A percentile compares a stretch with the other conserved stretches of the same genome.
phyloP scores from a whole-genome alignment of 2,888 invertebrate species.

The Abrostola tripartita region DNA sequence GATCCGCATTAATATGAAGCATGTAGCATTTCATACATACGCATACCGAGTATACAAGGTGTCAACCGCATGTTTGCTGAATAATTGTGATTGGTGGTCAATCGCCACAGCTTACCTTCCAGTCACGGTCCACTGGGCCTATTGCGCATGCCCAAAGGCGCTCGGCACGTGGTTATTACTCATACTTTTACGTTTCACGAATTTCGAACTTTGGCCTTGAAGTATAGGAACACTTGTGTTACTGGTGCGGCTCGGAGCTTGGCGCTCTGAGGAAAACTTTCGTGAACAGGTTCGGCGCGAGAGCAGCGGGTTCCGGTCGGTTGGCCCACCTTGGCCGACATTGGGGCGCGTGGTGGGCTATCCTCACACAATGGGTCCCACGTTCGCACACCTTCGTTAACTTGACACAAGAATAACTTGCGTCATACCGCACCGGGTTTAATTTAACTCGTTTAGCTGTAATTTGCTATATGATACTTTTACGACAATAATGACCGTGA shows the following conservation, averaged over 20 bases:
- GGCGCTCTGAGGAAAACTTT: conserved; percentile 24
- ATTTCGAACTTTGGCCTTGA: not conserved
- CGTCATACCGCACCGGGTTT: conserved; percentile 34
- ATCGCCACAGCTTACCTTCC: not conserved
- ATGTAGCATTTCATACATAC: too few species aligned
- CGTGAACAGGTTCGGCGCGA: not conserved
- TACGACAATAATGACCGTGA: conserved; percentile 21
- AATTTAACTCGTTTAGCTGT: conserved; percentile 40
- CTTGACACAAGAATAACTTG: conserved; percentile 32
- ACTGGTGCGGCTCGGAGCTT: not conserved
- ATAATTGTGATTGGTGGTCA: too few species aligned
- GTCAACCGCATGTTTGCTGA: too few species aligned
- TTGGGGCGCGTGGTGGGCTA: conserved; percentile 45
- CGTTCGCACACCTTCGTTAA: conserved; percentile 42
- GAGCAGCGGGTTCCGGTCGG: conserved; percentile 37
- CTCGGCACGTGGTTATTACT: not conserved
- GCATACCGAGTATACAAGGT: too few species aligned
- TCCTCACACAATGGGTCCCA: conserved; percentile 55
- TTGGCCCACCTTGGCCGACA: conserved; percentile 69
- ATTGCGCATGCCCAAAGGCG: not conserved
- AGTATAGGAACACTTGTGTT: not conserved
- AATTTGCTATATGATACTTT: conserved; percentile 29
- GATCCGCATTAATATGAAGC: too few species aligned
- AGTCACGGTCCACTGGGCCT: not conserved
- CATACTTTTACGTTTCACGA: not conserved